Evolutionary conservation across 2,797 vertebrate genomes (phyloP).

Genomic region (Coreius guichenoti): DNA sequence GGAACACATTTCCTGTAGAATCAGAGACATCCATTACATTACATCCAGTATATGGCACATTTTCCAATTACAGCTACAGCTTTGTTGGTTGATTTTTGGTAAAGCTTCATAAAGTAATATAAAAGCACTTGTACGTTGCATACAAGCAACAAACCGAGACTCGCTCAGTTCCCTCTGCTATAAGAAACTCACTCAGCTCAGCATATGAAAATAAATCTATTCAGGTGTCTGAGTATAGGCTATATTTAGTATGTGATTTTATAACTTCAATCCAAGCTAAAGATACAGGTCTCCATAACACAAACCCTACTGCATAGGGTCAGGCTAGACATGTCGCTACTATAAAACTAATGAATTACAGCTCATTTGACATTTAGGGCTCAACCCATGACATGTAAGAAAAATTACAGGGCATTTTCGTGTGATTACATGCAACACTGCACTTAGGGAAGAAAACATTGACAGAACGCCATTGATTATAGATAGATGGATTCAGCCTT

Average conservation of each 20-base stretch:
- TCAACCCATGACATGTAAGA: constrained; percentile 15
- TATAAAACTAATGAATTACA: constrained; percentile 27
- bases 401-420: background rate
- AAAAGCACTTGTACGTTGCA: background rate
- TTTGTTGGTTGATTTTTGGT: background rate
- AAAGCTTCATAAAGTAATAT: background rate
- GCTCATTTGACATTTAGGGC: constrained; percentile 15
- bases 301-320: background rate
- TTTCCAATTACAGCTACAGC: background rate
- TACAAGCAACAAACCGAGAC: background rate
- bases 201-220: background rate
- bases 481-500: background rate
- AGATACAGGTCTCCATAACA: background rate
- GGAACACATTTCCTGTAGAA: constrained; percentile 91
- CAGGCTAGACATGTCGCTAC: background rate
- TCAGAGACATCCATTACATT: background rate
- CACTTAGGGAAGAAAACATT: background rate
- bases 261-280: constrained; percentile 6
- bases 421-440: constrained; percentile 1
- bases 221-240: background rate
- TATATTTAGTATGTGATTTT: constrained; percentile 35
- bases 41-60: background rate
- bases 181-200: background rate
- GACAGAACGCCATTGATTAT: background rate
- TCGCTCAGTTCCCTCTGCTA: background rate